phyloP scores from a whole-genome alignment of 2,888 invertebrate species.

The Atethmia centrago region DNA sequence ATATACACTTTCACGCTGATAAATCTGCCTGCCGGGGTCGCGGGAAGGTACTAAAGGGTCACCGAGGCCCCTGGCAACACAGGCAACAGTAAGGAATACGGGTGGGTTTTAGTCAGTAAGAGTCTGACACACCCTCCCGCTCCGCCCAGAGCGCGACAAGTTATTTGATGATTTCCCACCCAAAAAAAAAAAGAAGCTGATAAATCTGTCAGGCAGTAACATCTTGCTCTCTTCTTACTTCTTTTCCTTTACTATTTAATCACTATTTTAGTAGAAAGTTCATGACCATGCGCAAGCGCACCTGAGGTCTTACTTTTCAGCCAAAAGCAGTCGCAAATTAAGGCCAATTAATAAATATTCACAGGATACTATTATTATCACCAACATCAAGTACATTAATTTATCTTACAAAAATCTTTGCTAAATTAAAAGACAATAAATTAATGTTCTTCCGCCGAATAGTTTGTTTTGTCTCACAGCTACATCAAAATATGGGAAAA shows the following conservation, averaged over 20 bases:
- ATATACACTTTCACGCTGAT: background rate
- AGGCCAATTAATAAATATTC: conserved; percentile 15
- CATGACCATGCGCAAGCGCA: background rate
- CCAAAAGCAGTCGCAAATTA: background rate
- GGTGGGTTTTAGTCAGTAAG: too few species aligned
- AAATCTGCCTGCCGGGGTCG: too few species aligned
- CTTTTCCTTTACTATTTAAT: background rate
- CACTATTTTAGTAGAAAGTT: background rate
- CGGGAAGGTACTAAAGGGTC: too few species aligned
- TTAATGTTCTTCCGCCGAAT: conserved; percentile 54
- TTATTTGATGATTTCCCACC: too few species aligned
- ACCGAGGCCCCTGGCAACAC: too few species aligned
- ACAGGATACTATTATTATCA: conserved; percentile 12
- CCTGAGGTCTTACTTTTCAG: background rate
- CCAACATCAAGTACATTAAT: conserved; percentile 7
- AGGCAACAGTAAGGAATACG: too few species aligned
- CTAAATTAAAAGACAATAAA: conserved; percentile 46
- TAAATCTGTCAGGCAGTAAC: background rate
- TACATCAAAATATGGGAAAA: conserved; percentile 66
- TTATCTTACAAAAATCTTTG: conserved; percentile 20
- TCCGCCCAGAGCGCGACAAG: too few species aligned
- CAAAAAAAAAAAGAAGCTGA: too few species aligned
- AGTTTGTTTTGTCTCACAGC: conserved; percentile 64
- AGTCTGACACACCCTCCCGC: too few species aligned
- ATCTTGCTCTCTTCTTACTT: background rate